These are phyloP conservation scores for Rattus norvegicus DNA, from an alignment of 2,113 vertebrate species.

Conservation along the genomic window GRCr8 NC_086023.1:63532001-63532500, in stretches of 20 bases:
- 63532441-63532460: neutral
- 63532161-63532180: slow-evolving; percentile 23
- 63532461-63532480: slow-evolving; percentile 27
- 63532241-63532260: slow-evolving; percentile 74
- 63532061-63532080: slow-evolving; percentile 73
- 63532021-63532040: slow-evolving; percentile 74
- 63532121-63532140: slow-evolving; percentile 74
- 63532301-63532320: slow-evolving; percentile 41
- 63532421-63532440: neutral
- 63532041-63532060: slow-evolving; percentile 81
- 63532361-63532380: slow-evolving; percentile 23
- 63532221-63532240: neutral
- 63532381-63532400: neutral
- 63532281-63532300: neutral
- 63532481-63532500: neutral
- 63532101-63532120: slow-evolving; percentile 56
- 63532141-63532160: slow-evolving; percentile 36
- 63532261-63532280: slow-evolving; percentile 35
- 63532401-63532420: neutral
- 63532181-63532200: slow-evolving; percentile 49
- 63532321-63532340: slow-evolving; percentile 7
- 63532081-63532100: slow-evolving; percentile 60
- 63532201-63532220: neutral
- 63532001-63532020: slow-evolving; percentile 78
- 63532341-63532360: slow-evolving; percentile 26